phyloP scores from a whole-genome alignment of 2,797 vertebrate species.

The Sebastolobus alascanus region DNA sequence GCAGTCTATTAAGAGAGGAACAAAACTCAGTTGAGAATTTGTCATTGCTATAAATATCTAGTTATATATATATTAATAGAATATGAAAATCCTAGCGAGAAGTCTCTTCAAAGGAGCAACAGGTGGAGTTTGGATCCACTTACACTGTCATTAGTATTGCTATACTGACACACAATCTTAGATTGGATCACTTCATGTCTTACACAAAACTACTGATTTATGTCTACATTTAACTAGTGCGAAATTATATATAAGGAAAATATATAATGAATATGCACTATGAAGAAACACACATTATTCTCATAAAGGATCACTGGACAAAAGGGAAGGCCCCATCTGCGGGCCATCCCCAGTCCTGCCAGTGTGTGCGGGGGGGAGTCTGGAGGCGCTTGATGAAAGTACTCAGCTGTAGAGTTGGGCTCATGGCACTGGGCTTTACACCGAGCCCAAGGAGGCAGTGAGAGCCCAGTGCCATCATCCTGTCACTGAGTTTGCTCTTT shows the following conservation, averaged over 20 bases:
- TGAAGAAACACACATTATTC: constrained; percentile 36
- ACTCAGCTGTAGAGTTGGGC: constrained; percentile 84
- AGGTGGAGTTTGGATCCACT: constrained; percentile 53
- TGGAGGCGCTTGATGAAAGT: constrained; percentile 89
- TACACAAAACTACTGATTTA: constrained; percentile 6
- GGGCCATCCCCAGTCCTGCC: constrained; percentile 77
- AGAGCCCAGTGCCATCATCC: constrained; percentile 85
- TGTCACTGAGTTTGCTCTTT: constrained; percentile 84
- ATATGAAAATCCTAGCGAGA: constrained; percentile 46
- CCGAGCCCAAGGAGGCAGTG: constrained; percentile 62
- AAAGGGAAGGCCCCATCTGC: constrained; percentile 42
- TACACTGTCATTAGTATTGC: constrained; percentile 37
- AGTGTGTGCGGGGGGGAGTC: constrained; percentile 86
- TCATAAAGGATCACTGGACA: constrained; percentile 72
- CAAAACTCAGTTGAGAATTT: constrained; percentile 54
- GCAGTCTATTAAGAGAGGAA: constrained; percentile 26
- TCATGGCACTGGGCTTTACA: constrained; percentile 86
- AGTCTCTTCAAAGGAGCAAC: constrained; percentile 38
- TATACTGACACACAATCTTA: constrained; percentile 17
- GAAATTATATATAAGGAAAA: neutral
- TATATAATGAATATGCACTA: neutral
- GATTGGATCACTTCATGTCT: neutral
- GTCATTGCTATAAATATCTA: constrained; percentile 59
- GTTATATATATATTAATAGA: constrained; percentile 55
- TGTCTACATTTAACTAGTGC: neutral